These are phyloP conservation scores for Cydia fagiglandana DNA, from an alignment of 1,140 invertebrate genomes.

Conservation along the genomic window DNA sequence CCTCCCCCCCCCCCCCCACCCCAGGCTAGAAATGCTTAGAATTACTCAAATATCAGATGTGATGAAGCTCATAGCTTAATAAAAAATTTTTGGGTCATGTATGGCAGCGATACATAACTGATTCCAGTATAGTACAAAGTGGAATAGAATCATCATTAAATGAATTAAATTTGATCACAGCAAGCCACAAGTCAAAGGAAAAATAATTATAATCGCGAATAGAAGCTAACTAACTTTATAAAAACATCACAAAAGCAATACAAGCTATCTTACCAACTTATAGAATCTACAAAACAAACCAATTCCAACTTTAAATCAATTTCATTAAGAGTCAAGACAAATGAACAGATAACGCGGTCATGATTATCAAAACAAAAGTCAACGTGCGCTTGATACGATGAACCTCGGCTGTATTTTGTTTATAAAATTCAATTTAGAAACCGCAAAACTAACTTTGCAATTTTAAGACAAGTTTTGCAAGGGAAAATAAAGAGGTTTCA, in stretches of 20 bases:
- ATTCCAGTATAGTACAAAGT: no score
- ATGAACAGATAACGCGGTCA: not conserved
- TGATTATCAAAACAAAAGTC: conserved; percentile 23
- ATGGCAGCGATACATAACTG: no score
- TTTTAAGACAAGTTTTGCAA: conserved; percentile 26
- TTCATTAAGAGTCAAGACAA: not conserved
- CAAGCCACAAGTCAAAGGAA: not conserved
- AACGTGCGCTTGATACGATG: not conserved
- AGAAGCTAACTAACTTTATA: not conserved
- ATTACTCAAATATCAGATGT: no score
- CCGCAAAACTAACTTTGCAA: conserved; percentile 36
- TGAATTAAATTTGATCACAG: not conserved
- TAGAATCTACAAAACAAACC: not conserved
- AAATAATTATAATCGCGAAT: conserved; percentile 12
- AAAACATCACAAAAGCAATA: conserved; percentile 10
- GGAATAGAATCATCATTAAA: not conserved
- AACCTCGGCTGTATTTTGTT: not conserved
- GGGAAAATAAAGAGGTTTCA: conserved; percentile 48
- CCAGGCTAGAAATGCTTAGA: no score
- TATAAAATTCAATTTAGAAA: conserved; percentile 34
- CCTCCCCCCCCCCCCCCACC: no score
- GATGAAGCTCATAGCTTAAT: no score
- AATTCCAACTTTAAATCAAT: not conserved
- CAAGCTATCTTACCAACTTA: conserved; percentile 7
- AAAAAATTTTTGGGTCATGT: no score